These are phyloP conservation scores for Sebastes diploproa DNA, from an alignment of 2,797 vertebrate genomes.

Conservation along the genomic window DNA sequence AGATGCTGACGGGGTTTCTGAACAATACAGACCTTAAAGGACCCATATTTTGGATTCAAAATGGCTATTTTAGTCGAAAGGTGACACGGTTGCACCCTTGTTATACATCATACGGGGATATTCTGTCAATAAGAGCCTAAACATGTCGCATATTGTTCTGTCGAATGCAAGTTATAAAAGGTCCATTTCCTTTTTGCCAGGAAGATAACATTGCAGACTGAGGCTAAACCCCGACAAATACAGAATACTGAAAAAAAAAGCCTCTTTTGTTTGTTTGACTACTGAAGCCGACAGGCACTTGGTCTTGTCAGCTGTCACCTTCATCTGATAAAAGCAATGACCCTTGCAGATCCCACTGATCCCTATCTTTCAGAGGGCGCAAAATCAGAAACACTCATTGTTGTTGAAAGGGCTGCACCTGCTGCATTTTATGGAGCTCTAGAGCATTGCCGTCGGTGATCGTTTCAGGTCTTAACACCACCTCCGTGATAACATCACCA, in stretches of 20 bases:
- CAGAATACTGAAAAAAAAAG: conserved; percentile 15
- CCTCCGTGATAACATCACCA: conserved; percentile 54
- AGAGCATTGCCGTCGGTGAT: conserved; percentile 39
- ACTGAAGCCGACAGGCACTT: conserved; percentile 52
- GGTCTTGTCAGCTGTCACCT: conserved; percentile 70
- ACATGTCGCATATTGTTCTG: not conserved
- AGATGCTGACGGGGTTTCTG: too few relatives aligned
- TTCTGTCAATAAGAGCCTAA: not conserved
- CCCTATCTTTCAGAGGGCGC: conserved; percentile 55
- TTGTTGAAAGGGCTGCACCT: conserved; percentile 55
- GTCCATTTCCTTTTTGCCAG: not conserved
- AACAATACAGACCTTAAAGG: not conserved
- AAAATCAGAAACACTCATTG: conserved; percentile 60
- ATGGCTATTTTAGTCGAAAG: not conserved
- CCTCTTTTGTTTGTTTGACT: conserved; percentile 62
- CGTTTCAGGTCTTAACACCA: conserved; percentile 53
- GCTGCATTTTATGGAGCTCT: conserved; percentile 43
- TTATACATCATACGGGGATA: not conserved
- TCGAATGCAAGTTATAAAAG: not conserved
- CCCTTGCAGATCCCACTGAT: conserved; percentile 69
- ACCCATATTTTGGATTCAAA: not conserved
- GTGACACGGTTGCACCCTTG: not conserved
- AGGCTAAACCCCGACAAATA: conserved; percentile 50
- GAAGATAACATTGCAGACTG: conserved; percentile 17
- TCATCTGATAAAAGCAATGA: conserved; percentile 78